These are phyloP conservation scores for Drosophila pandora DNA, from an alignment of 1,140 invertebrate genomes.

Conservation along the genomic window DNA sequence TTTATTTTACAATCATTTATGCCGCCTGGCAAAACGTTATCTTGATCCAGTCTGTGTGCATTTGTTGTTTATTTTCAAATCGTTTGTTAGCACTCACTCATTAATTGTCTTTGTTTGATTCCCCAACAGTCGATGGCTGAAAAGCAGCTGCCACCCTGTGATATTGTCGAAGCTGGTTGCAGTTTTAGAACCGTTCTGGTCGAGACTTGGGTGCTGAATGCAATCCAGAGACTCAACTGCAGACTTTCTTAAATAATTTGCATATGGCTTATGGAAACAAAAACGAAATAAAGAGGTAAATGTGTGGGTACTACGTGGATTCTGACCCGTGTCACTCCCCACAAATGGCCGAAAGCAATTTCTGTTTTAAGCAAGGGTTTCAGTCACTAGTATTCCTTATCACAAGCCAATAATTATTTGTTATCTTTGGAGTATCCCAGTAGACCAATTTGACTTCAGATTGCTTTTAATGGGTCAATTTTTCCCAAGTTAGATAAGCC, in stretches of 20 bases:
- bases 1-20: neutral
- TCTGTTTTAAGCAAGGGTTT: neutral
- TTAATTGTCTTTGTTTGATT: conserved; percentile 25
- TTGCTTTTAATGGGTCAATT: conserved; percentile 19
- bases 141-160: conserved; percentile 23
- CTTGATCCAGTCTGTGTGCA: conserved; percentile 1
- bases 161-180: conserved; percentile 6
- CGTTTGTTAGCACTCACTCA: conserved; percentile 34
- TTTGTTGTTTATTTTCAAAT: conserved; percentile 20
- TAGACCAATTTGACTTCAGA: neutral
- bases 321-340: neutral
- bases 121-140: conserved; percentile 1
- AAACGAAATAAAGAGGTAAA: neutral
- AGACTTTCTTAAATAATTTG: conserved; percentile 25
- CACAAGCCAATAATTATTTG: conserved; percentile 2
- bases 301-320: neutral
- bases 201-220: conserved; percentile 18
- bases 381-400: conserved; percentile 14
- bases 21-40: neutral
- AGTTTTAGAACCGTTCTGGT: conserved; percentile 7
- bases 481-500: neutral
- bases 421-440: conserved; percentile 6
- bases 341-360: conserved; percentile 10
- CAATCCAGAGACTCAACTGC: conserved; percentile 3
- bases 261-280: neutral